Percentiles rank a stretch among this genome's conserved stretches.
Conservation (phyloP, 2,888 invertebrate species). For the Drosophila mercatorum region DNA sequence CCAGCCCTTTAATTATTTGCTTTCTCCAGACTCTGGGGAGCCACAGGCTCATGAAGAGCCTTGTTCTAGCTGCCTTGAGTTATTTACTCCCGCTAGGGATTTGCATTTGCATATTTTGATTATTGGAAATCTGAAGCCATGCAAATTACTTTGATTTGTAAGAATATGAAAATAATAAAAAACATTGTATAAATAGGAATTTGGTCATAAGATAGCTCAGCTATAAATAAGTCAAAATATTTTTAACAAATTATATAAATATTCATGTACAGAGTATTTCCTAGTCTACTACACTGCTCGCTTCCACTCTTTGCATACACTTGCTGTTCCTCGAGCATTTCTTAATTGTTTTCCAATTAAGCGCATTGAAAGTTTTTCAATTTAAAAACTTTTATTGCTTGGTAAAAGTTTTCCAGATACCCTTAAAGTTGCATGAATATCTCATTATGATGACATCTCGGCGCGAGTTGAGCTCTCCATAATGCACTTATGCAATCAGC, state of each 20-base stretch:
- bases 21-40: not conserved
- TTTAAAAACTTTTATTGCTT: slow-evolving; percentile 26
- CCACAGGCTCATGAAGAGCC: not conserved
- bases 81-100: slow-evolving; percentile 5
- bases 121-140: not conserved
- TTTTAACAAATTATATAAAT: too few species aligned
- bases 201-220: too few species aligned
- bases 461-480: slow-evolving; percentile 12
- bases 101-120: slow-evolving; percentile 12
- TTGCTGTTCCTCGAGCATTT: not conserved
- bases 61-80: not conserved
- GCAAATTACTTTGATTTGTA: not conserved
- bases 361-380: slow-evolving; percentile 36
- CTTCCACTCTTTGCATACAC: too few species aligned
- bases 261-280: slow-evolving; percentile 5
- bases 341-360: slow-evolving; percentile 52
- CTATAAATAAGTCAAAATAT: too few species aligned
- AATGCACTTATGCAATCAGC: slow-evolving; percentile 39
- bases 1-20: not conserved
- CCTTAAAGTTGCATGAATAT: not conserved
- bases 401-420: not conserved
- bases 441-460: slow-evolving; percentile 4
- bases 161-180: not conserved
- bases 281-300: not conserved
- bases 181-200: not conserved